Percentiles rank a stretch among this genome's conserved stretches.
Evolutionary conservation across 2,888 invertebrate genomes (phyloP).

Genomic region (Imbricaverruca yamaguchii): DNA sequence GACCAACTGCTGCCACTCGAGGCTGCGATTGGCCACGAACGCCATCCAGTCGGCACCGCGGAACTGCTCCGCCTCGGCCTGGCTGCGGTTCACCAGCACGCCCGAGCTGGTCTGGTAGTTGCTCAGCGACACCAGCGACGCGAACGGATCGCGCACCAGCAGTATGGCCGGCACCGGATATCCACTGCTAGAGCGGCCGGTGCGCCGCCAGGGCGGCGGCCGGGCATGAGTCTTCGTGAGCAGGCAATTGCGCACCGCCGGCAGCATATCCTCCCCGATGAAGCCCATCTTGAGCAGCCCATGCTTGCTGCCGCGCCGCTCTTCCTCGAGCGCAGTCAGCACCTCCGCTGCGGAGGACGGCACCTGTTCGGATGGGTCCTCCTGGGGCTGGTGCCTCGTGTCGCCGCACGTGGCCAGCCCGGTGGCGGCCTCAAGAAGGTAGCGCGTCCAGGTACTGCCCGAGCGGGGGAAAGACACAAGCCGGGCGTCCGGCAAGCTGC

Average conservation of each 20-base stretch:
- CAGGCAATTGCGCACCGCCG: neutral
- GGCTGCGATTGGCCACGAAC: neutral
- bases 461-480: constrained; percentile 2
- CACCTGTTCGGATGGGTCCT: neutral
- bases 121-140: neutral
- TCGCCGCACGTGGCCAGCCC: constrained; percentile 11
- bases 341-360: neutral
- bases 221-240: neutral
- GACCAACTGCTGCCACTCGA: neutral
- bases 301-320: neutral
- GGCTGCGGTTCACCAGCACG: neutral
- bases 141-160: constrained; percentile 11
- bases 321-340: neutral
- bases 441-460: neutral
- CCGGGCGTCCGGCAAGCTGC: neutral
- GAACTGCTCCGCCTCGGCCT: neutral
- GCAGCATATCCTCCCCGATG: neutral
- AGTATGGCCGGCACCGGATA: constrained; percentile 4
- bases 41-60: neutral
- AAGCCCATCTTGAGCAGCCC: neutral
- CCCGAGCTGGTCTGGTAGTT: neutral
- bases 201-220: neutral
- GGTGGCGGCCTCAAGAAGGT: constrained; percentile 3
- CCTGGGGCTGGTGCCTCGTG: too few relatives aligned
- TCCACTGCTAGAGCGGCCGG: neutral